These are phyloP conservation scores for Mionectes macconnelli DNA, from an alignment of 2,113 vertebrate genomes.

Conservation along the genomic window DNA sequence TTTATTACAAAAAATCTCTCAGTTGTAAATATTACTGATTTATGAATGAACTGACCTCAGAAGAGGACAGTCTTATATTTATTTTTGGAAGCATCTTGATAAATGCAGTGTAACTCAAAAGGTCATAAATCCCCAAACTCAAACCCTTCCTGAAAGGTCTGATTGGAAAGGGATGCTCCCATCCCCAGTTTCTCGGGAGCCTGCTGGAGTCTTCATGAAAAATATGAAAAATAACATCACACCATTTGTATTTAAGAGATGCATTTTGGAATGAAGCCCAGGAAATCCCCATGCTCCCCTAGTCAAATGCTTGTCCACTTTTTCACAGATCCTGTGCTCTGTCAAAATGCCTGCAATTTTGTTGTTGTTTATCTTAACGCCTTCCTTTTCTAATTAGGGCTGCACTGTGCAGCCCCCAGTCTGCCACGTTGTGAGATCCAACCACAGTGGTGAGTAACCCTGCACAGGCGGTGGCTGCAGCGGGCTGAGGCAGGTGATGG, in stretches of 20 bases:
- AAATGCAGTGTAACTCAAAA: neutral
- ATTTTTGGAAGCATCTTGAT: neutral
- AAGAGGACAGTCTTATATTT: neutral
- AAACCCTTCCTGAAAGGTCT: neutral
- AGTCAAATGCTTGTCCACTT: constrained; percentile 4
- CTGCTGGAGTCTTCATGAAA: neutral
- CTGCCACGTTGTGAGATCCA: neutral
- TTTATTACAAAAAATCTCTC: neutral
- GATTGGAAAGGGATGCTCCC: neutral
- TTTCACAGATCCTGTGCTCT: neutral
- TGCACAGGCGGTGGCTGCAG: neutral
- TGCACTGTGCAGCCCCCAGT: neutral
- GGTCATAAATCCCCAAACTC: neutral
- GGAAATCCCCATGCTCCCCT: neutral
- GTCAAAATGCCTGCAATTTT: neutral
- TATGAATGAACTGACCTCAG: neutral
- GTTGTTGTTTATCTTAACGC: neutral
- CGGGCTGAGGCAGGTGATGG: neutral
- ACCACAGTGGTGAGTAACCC: neutral
- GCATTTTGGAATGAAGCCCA: constrained; percentile 10
- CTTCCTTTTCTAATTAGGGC: neutral
- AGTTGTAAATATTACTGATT: neutral
- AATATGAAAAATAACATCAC: neutral
- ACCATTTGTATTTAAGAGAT: neutral
- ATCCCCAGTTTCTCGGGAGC: neutral